Evolutionary conservation across 1,140 invertebrate species (phyloP).

Genomic region (Paralvinella palmiformis): DNA sequence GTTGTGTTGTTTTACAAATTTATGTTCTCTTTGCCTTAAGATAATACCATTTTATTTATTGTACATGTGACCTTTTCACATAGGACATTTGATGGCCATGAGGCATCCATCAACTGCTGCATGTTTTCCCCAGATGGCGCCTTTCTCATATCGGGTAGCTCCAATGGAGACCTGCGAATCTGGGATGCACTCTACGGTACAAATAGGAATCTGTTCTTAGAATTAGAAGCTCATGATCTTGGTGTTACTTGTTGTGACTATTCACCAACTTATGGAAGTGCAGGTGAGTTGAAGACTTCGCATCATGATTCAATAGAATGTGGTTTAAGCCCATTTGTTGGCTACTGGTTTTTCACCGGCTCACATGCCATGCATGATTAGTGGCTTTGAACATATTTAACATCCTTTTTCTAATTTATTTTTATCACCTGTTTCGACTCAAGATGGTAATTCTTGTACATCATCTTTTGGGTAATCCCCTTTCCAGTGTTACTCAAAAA

Average conservation of each 20-base stretch:
- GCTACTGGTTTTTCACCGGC: too few relatives aligned
- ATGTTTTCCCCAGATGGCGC: constrained; percentile 63
- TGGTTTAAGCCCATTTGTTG: neutral
- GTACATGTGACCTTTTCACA: constrained; percentile 23
- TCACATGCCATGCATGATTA: too few relatives aligned
- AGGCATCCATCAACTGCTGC: constrained; percentile 59
- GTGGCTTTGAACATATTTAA: too few relatives aligned
- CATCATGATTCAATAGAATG: neutral
- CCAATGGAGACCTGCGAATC: constrained; percentile 60
- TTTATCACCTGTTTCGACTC: too few relatives aligned
- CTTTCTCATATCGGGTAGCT: constrained; percentile 63
- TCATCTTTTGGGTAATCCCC: too few relatives aligned
- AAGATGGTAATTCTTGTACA: too few relatives aligned
- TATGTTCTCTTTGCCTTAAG: neutral
- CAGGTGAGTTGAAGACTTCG: constrained; percentile 23
- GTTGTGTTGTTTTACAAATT: neutral
- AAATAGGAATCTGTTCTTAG: constrained; percentile 46
- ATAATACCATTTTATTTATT: neutral
- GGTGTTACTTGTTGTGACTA: constrained; percentile 66
- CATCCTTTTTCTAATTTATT: too few relatives aligned
- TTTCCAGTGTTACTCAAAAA: too few relatives aligned
- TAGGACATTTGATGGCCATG: constrained; percentile 62
- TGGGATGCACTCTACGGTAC: constrained; percentile 56
- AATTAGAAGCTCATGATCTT: constrained; percentile 68
- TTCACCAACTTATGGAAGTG: constrained; percentile 48